Evolutionary conservation across 2,113 vertebrate species (phyloP).

Genomic region (Paramormyrops kingsleyae): DNA sequence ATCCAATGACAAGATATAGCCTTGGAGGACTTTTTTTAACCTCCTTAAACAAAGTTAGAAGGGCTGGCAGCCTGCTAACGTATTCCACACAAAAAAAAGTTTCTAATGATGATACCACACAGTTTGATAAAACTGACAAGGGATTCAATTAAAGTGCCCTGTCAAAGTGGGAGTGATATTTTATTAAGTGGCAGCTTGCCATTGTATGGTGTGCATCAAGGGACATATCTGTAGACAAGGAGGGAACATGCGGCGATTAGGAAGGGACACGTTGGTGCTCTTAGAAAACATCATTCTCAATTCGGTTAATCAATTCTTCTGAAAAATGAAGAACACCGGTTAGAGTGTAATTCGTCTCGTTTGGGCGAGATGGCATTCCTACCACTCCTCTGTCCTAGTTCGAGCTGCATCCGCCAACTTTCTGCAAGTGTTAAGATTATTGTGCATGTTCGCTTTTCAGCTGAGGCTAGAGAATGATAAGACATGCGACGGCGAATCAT

Average conservation of each 20-base stretch:
- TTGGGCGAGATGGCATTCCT: constrained; percentile 37
- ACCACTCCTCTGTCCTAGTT: background rate
- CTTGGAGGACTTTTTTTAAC: constrained; percentile 48
- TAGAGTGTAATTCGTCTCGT: constrained; percentile 58
- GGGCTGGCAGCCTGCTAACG: constrained; percentile 48
- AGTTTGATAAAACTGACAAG: constrained; percentile 78
- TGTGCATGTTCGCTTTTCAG: background rate
- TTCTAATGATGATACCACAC: constrained; percentile 67
- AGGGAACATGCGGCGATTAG: constrained; percentile 51
- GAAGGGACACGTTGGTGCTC: constrained; percentile 69
- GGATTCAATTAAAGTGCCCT: constrained; percentile 74
- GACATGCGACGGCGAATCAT: background rate
- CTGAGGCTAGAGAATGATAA: background rate
- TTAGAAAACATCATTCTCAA: constrained; percentile 69
- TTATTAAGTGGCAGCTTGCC: constrained; percentile 68
- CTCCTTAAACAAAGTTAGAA: constrained; percentile 50
- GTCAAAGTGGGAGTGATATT: constrained; percentile 69
- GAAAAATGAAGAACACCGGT: constrained; percentile 63
- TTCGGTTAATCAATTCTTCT: constrained; percentile 63
- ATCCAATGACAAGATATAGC: constrained; percentile 65
- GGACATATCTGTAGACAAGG: constrained; percentile 66
- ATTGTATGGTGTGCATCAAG: constrained; percentile 65
- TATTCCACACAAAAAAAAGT: constrained; percentile 58
- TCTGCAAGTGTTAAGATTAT: background rate
- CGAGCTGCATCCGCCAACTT: background rate